Base-by-base conservation (phyloP, 2,797 vertebrate genomes). In the Odontamblyopus rebecca region DNA sequence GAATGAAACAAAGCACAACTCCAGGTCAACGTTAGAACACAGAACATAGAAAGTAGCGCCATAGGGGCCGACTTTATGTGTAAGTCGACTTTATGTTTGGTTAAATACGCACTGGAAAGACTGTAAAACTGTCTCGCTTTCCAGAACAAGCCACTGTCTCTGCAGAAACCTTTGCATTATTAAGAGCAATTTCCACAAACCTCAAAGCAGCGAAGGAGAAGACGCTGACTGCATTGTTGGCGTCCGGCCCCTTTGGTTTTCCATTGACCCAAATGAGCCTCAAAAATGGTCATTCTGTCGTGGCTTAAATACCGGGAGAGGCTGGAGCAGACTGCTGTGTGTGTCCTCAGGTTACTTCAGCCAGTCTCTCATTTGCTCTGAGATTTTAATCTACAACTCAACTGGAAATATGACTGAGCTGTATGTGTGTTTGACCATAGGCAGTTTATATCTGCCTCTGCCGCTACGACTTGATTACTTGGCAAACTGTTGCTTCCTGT, bases 221-320 rank as follows among this genome's bases (percentile, higher is more conserved):
- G 80, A 87, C 26, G 76, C 80, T 83, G 78, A 83, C 82, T 81
- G 61, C 73, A 77, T 69, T 26, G 63, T 61, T 88, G 82, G 82
- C 85, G 60, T 71, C 73, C 75, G 3, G 67, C 29, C 4, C 27
- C 73, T 69, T 67, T 67, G 19, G 63, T 82, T 84, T 83, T 83
- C 77, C 84, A 73, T 77, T 82, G 70, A 74, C 73, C 70, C 71
- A 85, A 81, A 83, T 80, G 79, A 79, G 81, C 68, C 70, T 76
- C 81, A 73, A 82, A 85, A 76, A 74, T 69, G 81, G 73, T 75
- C 73, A 72, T 80, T 83, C 75, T 75, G 51, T 67, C 78, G 75
- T 48, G 68, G 82, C 67, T 72, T 83, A 85, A 86, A 81, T 72
- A 76, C 76, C 78, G 84, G 78, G 77, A 71, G 68, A 69, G 41